These are phyloP conservation scores for Rhamnusium bicolor DNA, from an alignment of 2,888 invertebrate species.

Conservation along the genomic window DNA sequence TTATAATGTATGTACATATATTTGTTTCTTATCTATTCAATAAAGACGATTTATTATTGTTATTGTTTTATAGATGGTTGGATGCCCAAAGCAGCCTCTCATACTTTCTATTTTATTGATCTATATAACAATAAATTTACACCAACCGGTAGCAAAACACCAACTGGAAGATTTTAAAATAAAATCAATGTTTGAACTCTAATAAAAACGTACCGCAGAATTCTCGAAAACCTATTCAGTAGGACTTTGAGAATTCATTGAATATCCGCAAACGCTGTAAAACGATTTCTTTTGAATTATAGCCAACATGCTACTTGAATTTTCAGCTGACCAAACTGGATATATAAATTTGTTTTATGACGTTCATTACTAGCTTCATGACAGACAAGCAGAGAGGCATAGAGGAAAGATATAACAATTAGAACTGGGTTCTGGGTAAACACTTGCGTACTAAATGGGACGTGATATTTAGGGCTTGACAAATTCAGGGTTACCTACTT, in stretches of 20 bases:
- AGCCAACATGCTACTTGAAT: constrained; percentile 44
- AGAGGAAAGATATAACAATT: constrained; percentile 59
- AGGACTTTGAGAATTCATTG: constrained; percentile 31
- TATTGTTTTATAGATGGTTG: background rate
- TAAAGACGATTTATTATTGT: too few species aligned
- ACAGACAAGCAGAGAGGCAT: constrained; percentile 31
- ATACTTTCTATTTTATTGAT: constrained; percentile 41
- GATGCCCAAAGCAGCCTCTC: background rate
- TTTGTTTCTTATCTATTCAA: too few species aligned
- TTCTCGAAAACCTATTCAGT: constrained; percentile 38
- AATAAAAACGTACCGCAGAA: constrained; percentile 43
- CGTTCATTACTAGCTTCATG: constrained; percentile 41
- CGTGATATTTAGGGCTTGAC: constrained; percentile 62
- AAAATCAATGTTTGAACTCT: constrained; percentile 37
- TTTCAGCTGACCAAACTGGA: constrained; percentile 50
- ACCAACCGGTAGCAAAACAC: constrained; percentile 37
- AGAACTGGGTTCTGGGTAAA: constrained; percentile 62
- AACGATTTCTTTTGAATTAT: constrained; percentile 43
- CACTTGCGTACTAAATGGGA: constrained; percentile 61
- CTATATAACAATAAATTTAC: constrained; percentile 35
- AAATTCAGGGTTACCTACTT: constrained; percentile 64
- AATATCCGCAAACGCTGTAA: constrained; percentile 40
- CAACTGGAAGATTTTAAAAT: constrained; percentile 32
- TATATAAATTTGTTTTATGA: constrained; percentile 47
- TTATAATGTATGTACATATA: too few species aligned